These are phyloP conservation scores for Diarsia brunnea DNA, from an alignment of 2,888 invertebrate genomes.

Conservation along the genomic window DNA sequence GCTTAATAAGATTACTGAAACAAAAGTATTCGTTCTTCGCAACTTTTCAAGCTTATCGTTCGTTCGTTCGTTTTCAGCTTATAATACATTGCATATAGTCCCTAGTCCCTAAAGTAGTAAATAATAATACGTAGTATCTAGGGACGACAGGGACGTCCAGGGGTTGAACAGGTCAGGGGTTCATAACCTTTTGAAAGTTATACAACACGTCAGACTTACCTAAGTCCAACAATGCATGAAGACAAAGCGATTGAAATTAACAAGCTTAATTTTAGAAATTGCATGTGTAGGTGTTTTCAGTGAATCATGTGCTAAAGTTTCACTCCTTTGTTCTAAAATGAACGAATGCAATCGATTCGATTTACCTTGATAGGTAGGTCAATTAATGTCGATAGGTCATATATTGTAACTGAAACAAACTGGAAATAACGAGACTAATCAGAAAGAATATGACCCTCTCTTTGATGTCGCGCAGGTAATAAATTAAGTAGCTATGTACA, in stretches of 20 bases:
- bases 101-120: not conserved
- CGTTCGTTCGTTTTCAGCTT: too few relatives aligned
- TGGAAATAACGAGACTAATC: not conserved
- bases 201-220: slow-evolving; percentile 22
- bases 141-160: slow-evolving; percentile 22
- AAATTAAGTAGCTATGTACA: not conserved
- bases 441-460: not conserved
- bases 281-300: slow-evolving; percentile 32
- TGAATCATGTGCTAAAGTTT: slow-evolving; percentile 21
- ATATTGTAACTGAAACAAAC: not conserved
- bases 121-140: slow-evolving; percentile 7
- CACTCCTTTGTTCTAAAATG: slow-evolving; percentile 48
- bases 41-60: not conserved
- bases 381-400: not conserved
- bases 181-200: slow-evolving; percentile 52
- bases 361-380: slow-evolving; percentile 4
- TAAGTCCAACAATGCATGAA: slow-evolving; percentile 23
- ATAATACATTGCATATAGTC: not conserved
- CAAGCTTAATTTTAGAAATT: slow-evolving; percentile 44
- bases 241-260: slow-evolving; percentile 34
- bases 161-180: slow-evolving; percentile 46
- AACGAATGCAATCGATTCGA: slow-evolving; percentile 16
- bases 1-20: not conserved
- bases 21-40: not conserved
- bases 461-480: not conserved